Conservation (phyloP, 1,140 invertebrate species). For the Rhopalosiphum maidis region DNA sequence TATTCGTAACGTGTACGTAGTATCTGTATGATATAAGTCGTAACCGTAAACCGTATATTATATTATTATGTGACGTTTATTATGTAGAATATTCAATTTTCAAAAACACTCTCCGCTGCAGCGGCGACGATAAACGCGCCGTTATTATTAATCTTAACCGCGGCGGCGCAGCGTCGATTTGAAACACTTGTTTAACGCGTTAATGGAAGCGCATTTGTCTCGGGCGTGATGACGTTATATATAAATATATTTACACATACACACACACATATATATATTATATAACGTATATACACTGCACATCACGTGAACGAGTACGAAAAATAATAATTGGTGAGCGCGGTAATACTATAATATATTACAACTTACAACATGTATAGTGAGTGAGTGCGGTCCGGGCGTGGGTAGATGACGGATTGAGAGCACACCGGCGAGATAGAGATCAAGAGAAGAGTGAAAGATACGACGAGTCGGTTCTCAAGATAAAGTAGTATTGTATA, state of each 20-base stretch:
- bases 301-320: neutral
- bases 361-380: neutral
- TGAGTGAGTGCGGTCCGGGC: neutral
- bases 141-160: neutral
- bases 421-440: neutral
- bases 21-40: neutral
- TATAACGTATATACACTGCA: neutral
- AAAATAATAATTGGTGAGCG: neutral
- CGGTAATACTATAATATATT: neutral
- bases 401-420: conserved; percentile 32
- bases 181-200: conserved; percentile 26
- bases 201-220: conserved; percentile 38
- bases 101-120: neutral
- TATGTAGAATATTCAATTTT: conserved; percentile 3
- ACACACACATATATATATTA: neutral
- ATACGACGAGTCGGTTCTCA: neutral
- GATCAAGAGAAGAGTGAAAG: neutral
- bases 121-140: neutral
- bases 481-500: neutral
- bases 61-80: neutral
- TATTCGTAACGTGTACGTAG: neutral
- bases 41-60: neutral
- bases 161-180: neutral
- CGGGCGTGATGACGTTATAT: neutral
- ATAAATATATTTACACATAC: neutral